Base-by-base conservation (phyloP, 2,113 vertebrate species). In the Istiophorus platypterus region DNA sequence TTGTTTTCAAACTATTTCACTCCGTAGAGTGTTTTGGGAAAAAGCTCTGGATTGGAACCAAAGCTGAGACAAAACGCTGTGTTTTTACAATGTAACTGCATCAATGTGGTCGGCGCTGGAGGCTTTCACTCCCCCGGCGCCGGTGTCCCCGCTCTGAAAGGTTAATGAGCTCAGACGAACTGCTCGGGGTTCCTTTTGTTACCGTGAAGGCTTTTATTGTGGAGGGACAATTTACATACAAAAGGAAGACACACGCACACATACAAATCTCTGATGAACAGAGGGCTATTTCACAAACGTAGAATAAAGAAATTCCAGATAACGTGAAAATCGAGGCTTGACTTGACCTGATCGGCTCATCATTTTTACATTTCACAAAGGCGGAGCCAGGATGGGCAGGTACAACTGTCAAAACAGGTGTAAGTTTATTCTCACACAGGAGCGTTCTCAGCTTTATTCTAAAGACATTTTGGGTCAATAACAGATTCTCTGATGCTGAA, bases 171-270 rank as follows among this genome's bases (percentile, higher is more conserved):
- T 64, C 49, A 11, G 34, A 29, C 39, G 37, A 69, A 11, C 11
- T 4, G 29, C 58, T 45, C 58, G 7, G 39, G 51, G 39, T 1
- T 62, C 73, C 85, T 77, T 85, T 90, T 89, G 81, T 82, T 70
- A 41, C 56, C 27, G 45, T 56, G 61, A 5, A 45, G 84, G 71
- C 75, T 82, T 76, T 88, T 76, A 79, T 76, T 85, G 45, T 81
- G 83, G 37, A 85, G 76, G 72, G 27, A 0, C 1, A 17, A 85
- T 93, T 89, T 93, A 78, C 91, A 91, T 92, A 88, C 82, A 90
- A 90, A 90, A 91, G 66, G 76, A 61, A 24, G 0, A 57, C 29
- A 68, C 39, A 65, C 49, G 47, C 52, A 47, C 49, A 54, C 29
- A 11, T 22, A 71, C 34, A 47, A 24, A 65, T 24, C 31, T 34